Conservation (phyloP, 2,797 vertebrate species). For the Meriones psammophilus region DNA sequence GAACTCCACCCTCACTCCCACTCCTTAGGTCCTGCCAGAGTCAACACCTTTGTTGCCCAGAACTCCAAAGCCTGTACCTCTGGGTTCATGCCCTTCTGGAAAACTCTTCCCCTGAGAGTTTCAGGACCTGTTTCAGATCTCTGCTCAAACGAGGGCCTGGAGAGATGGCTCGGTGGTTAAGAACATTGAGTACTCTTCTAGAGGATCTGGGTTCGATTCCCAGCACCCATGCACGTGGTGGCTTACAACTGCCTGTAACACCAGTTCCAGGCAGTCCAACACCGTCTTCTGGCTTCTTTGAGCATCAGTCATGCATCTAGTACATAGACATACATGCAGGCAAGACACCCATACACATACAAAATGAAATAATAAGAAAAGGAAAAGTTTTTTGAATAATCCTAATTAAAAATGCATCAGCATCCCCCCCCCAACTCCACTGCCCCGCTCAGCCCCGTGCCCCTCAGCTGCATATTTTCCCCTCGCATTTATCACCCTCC, state of each 20-base stretch:
- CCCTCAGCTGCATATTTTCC: background rate
- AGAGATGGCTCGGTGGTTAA: background rate
- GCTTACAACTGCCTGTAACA: background rate
- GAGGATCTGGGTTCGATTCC: background rate
- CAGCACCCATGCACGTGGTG: background rate
- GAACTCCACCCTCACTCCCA: background rate
- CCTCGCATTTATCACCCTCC: rapidly evolving
- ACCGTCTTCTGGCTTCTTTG: background rate
- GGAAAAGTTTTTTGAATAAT: background rate
- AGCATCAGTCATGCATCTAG: background rate
- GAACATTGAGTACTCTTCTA: background rate
- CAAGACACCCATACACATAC: background rate
- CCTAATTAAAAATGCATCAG: background rate
- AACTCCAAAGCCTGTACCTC: background rate
- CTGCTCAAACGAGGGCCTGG: background rate
- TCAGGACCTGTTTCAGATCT: background rate
- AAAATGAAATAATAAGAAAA: background rate
- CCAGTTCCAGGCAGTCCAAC: background rate
- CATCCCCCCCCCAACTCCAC: rapidly evolving
- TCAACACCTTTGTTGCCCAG: background rate
- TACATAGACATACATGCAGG: background rate
- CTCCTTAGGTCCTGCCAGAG: background rate
- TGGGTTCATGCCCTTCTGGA: background rate
- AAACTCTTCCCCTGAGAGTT: background rate
- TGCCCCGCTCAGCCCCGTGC: background rate